These are phyloP conservation scores for Ylistrum balloti DNA, from an alignment of 1,140 invertebrate genomes.

Conservation along the genomic window DNA sequence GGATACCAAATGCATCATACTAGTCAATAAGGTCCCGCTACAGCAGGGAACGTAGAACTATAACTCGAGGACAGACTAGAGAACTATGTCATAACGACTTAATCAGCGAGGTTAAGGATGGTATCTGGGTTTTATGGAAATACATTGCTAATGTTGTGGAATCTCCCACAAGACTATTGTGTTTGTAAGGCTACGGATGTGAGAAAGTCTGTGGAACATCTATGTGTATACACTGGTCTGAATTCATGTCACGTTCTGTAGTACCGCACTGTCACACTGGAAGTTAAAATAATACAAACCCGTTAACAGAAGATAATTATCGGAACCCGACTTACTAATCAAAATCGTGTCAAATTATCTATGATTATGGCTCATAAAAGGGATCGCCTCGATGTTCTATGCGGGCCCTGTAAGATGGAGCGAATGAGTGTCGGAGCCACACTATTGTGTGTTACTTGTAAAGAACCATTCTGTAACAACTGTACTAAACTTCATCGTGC, in stretches of 20 bases:
- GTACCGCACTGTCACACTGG: no score
- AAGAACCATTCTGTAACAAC: slow-evolving; percentile 48
- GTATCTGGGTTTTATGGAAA: no score
- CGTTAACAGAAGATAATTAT: no score
- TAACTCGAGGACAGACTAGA: neutral
- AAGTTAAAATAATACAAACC: no score
- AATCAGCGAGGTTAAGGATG: no score
- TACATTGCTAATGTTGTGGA: no score
- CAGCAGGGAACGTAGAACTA: neutral
- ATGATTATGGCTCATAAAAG: neutral
- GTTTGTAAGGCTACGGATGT: no score
- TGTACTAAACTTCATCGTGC: slow-evolving; percentile 48
- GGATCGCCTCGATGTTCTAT: slow-evolving; percentile 6
- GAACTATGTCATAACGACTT: neutral
- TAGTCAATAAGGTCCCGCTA: neutral
- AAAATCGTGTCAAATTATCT: neutral
- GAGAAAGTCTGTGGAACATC: no score
- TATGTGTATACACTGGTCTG: no score
- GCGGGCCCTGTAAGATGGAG: slow-evolving; percentile 37
- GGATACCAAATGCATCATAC: neutral
- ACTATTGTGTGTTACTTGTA: slow-evolving; percentile 42
- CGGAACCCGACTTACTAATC: no score
- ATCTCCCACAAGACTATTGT: no score
- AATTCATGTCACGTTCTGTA: no score
- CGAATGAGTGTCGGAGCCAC: slow-evolving; percentile 27